These are phyloP conservation scores for Temnothorax unifasciatus DNA, from an alignment of 2,888 invertebrate species.

Conservation along the genomic window DNA sequence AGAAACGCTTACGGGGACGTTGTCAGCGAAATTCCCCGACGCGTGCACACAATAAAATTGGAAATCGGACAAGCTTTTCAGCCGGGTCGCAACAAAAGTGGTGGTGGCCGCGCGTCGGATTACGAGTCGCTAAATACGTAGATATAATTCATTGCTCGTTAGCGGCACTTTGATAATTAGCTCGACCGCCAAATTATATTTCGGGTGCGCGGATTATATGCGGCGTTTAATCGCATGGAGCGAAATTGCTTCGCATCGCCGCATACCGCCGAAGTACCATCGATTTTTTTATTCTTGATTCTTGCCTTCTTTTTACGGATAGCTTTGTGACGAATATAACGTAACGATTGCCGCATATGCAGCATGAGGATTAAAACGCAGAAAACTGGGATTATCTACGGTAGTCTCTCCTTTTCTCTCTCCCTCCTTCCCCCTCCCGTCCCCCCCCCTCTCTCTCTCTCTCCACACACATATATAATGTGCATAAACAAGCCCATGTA, in stretches of 20 bases:
- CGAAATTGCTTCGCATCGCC: conserved; percentile 13
- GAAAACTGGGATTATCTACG: conserved; percentile 4
- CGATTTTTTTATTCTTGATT: neutral
- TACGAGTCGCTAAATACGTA: conserved; percentile 52
- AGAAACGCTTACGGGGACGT: conserved; percentile 54
- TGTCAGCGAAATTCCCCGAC: conserved; percentile 62
- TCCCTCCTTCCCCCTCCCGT: neutral
- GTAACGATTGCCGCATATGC: neutral
- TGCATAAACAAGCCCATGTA: conserved; percentile 7
- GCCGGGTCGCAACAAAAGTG: conserved; percentile 38
- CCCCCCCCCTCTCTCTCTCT: neutral
- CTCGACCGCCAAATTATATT: conserved; percentile 50
- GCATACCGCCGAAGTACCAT: neutral
- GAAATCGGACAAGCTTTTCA: conserved; percentile 43
- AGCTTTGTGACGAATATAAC: neutral
- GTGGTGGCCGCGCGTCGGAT: conserved; percentile 34
- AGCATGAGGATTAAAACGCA: conserved; percentile 6
- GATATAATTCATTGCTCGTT: conserved; percentile 58
- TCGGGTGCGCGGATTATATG: conserved; percentile 27
- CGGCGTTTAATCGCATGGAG: conserved; percentile 35
- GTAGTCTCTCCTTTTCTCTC: neutral
- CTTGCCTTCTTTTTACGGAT: neutral
- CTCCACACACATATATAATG: too few relatives aligned
- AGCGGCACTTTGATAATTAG: conserved; percentile 56
- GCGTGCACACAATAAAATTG: conserved; percentile 51